Conservation (phyloP, 2,888 invertebrate species). For the Hanleya hanleyi region DNA sequence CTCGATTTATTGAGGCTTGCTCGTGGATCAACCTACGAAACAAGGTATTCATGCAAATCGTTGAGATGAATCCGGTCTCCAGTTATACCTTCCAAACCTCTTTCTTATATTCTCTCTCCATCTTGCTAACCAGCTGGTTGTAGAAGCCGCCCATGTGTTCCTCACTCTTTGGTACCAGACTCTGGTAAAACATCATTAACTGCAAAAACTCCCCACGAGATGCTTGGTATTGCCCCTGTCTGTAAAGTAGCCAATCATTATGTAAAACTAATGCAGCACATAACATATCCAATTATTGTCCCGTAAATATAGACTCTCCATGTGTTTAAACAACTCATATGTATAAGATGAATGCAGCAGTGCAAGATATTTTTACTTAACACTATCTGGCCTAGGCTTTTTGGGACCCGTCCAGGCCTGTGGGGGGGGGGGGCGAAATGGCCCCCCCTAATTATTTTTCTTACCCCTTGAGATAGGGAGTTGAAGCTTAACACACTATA, state of each 20-base stretch:
- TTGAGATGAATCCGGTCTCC: too few relatives aligned
- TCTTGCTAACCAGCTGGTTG: background rate
- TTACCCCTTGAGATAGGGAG: too few relatives aligned
- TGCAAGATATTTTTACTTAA: background rate
- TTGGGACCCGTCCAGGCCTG: too few relatives aligned
- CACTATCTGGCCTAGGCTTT: too few relatives aligned
- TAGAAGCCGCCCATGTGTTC: background rate
- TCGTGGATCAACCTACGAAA: too few relatives aligned
- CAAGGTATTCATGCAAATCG: too few relatives aligned
- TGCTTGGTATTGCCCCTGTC: background rate
- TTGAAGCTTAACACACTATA: too few relatives aligned
- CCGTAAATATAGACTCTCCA: background rate
- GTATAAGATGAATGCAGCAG: too few relatives aligned
- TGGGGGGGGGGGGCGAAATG: too few relatives aligned
- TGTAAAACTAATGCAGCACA: background rate
- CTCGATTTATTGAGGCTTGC: too few relatives aligned
- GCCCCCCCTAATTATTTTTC: too few relatives aligned
- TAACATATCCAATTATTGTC: background rate
- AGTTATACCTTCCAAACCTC: background rate
- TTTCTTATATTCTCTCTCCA: background rate
- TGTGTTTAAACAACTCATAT: background rate
- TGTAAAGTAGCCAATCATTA: background rate
- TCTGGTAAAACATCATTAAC: constrained; percentile 1
- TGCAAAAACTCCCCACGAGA: background rate
- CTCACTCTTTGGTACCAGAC: background rate